phyloP scores from a whole-genome alignment of 2,113 vertebrate species.

The Melanocharis versteri region DNA sequence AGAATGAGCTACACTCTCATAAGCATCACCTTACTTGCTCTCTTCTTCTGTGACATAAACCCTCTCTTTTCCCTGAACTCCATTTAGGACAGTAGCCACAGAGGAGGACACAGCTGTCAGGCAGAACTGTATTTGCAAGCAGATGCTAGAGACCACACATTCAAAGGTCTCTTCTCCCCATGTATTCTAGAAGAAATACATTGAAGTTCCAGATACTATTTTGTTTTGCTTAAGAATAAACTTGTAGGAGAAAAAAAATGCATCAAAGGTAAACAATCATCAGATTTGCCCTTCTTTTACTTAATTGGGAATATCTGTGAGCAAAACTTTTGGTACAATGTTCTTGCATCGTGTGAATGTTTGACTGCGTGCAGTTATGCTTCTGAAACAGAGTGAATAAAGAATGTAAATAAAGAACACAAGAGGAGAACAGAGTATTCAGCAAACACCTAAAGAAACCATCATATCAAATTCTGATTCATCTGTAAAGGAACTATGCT shows the following conservation, averaged over 20 bases:
- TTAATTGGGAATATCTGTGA: background rate
- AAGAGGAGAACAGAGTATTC: background rate
- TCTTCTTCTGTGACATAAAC: background rate
- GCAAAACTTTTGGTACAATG: background rate
- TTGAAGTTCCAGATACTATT: background rate
- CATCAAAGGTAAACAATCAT: background rate
- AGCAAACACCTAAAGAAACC: background rate
- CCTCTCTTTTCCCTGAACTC: background rate
- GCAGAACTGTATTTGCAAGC: background rate
- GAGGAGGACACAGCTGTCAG: background rate
- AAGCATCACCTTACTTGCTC: background rate
- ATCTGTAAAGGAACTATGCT: background rate
- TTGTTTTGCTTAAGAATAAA: background rate
- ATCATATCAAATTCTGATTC: background rate
- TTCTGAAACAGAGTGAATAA: background rate
- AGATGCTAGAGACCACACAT: background rate
- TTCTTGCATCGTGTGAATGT: background rate
- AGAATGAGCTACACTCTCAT: background rate
- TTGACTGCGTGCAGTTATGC: background rate
- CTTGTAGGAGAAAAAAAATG: background rate
- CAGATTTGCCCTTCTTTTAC: background rate
- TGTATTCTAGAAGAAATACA: background rate
- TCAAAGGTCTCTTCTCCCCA: background rate
- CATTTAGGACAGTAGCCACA: background rate
- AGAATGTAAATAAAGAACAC: background rate